A percentile compares a stretch with the other conserved stretches of the same genome.
Evolutionary conservation across 2,797 vertebrate genomes (phyloP).

Genomic region (Pantherophis vulpinus): DNA sequence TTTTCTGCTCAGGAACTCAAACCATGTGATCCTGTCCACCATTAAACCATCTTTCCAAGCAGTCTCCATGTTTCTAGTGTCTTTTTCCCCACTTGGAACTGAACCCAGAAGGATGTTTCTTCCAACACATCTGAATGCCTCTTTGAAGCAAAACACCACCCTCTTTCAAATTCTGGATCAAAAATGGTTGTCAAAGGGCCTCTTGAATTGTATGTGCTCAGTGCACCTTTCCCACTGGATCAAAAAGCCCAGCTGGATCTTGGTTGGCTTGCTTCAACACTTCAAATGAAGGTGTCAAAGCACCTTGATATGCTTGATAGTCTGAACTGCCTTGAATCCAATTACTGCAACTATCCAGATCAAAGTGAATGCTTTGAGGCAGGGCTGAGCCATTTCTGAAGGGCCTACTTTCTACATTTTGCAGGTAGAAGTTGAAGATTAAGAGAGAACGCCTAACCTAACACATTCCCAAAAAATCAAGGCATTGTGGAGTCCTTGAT

Average conservation of each 20-base stretch:
- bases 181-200: background rate
- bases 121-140: background rate
- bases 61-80: too few relatives aligned
- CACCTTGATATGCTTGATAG: background rate
- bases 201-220: background rate
- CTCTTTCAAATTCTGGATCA: background rate
- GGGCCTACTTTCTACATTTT: background rate
- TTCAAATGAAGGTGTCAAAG: background rate
- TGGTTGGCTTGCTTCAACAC: background rate
- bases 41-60: too few relatives aligned
- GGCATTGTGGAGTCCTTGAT: background rate
- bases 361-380: background rate
- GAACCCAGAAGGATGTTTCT: too few relatives aligned
- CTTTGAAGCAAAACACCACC: background rate
- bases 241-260: background rate
- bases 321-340: background rate
- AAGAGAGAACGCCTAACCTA: background rate
- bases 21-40: too few relatives aligned
- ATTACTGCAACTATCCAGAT: background rate
- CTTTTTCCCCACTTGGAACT: too few relatives aligned
- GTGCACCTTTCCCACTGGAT: background rate
- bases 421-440: background rate
- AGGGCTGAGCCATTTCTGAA: background rate
- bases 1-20: too few relatives aligned
- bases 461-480: background rate